Evolutionary conservation across 2,797 vertebrate genomes (phyloP).

Genomic region (Euphonia xanthogaster): DNA sequence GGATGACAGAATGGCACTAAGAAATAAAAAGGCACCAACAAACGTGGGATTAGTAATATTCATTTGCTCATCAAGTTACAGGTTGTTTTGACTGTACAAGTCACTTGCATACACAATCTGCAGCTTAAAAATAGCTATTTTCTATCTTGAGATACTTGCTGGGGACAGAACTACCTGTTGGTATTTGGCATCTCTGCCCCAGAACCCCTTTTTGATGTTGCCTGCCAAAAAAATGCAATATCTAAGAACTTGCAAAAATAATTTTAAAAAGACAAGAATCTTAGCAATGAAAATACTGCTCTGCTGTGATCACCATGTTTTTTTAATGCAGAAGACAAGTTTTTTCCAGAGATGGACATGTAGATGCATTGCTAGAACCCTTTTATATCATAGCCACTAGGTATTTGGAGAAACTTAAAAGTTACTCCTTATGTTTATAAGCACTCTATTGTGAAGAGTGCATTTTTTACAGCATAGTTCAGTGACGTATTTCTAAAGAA

Average conservation of each 20-base stretch:
- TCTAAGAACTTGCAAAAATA: neutral
- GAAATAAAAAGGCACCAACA: neutral
- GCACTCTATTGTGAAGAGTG: neutral
- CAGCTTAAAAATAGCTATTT: neutral
- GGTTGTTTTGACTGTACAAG: neutral
- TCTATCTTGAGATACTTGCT: neutral
- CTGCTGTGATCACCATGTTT: neutral
- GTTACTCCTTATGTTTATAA: neutral
- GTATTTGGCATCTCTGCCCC: neutral
- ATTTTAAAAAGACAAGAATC: neutral
- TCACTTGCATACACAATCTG: neutral
- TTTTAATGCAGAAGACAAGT: neutral
- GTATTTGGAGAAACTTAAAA: neutral
- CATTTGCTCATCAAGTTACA: neutral
- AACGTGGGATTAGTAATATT: neutral
- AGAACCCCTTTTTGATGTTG: neutral
- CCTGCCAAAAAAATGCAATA: neutral
- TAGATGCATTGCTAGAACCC: neutral
- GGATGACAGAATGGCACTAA: slow-evolving; percentile 94
- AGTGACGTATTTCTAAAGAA: neutral
- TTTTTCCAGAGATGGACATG: neutral
- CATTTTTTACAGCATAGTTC: neutral
- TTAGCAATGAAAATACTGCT: neutral
- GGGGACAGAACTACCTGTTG: neutral
- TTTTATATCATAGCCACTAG: neutral